Percentiles rank a stretch among this genome's conserved stretches.
Conservation (phyloP, 2,797 vertebrate species). For the Garrulus glandarius region DNA sequence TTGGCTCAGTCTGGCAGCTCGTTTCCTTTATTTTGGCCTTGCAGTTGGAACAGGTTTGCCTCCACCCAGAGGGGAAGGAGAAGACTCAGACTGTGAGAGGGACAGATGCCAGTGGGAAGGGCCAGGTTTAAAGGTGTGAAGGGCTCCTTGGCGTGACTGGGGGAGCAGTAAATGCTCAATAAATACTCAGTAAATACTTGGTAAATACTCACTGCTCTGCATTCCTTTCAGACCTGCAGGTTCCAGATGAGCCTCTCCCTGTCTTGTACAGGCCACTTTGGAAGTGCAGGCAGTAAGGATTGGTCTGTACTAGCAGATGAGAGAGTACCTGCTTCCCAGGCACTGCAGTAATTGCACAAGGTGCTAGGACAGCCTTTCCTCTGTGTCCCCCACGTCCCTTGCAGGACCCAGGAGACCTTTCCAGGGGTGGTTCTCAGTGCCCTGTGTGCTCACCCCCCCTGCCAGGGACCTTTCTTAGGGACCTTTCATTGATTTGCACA, state of each 20-base stretch:
- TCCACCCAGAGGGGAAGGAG: not conserved
- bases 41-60: not conserved
- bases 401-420: not conserved
- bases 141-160: not conserved
- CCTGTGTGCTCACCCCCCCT: not conserved
- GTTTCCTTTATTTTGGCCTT: not conserved
- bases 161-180: not conserved
- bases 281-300: not conserved
- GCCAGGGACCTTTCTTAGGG: not conserved
- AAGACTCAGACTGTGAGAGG: not conserved
- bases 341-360: not conserved
- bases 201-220: not conserved
- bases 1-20: not conserved
- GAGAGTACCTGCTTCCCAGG: not conserved
- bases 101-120: not conserved
- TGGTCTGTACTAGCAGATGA: not conserved
- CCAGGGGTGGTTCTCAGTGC: not conserved
- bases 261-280: not conserved
- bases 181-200: not conserved
- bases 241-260: not conserved
- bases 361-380: not conserved
- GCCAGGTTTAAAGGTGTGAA: not conserved
- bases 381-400: fast-evolving
- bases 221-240: not conserved
- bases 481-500: not conserved